phyloP scores from a whole-genome alignment of 2,113 vertebrate species.

The Salvelinus namaycush region DNA sequence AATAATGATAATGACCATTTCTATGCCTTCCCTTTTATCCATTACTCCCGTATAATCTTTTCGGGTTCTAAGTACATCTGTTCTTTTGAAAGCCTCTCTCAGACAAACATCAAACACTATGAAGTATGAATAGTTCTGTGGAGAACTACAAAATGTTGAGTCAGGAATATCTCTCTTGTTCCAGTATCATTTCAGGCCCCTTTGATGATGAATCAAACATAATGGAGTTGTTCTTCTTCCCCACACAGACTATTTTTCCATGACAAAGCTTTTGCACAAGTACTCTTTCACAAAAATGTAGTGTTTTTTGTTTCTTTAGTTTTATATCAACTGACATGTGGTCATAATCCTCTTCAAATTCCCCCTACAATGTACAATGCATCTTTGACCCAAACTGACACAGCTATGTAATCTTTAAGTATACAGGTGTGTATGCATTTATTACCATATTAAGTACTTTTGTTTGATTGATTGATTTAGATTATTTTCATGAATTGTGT shows the following conservation, averaged over 20 bases:
- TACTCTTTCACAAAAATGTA: constrained; percentile 24
- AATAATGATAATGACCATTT: not conserved
- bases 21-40: too few relatives aligned
- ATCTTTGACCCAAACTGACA: not conserved
- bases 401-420: not conserved
- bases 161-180: constrained; percentile 51
- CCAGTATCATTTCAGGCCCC: constrained; percentile 39
- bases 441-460: too few relatives aligned
- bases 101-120: constrained; percentile 50
- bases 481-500: too few relatives aligned
- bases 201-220: constrained; percentile 56
- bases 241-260: constrained; percentile 10
- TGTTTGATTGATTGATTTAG: too few relatives aligned
- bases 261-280: constrained; percentile 41
- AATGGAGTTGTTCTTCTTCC: constrained; percentile 42
- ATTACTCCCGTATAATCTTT: not conserved
- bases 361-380: not conserved
- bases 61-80: constrained; percentile 43
- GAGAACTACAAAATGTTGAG: constrained; percentile 40
- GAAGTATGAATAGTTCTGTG: constrained; percentile 36
- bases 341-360: constrained; percentile 8
- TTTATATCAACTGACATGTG: constrained; percentile 27
- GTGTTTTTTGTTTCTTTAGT: constrained; percentile 2
- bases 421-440: not conserved
- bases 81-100: constrained; percentile 55